These are phyloP conservation scores for Drosophila trichaetosa DNA, from an alignment of 2,888 invertebrate species.

Conservation along the genomic window DNA sequence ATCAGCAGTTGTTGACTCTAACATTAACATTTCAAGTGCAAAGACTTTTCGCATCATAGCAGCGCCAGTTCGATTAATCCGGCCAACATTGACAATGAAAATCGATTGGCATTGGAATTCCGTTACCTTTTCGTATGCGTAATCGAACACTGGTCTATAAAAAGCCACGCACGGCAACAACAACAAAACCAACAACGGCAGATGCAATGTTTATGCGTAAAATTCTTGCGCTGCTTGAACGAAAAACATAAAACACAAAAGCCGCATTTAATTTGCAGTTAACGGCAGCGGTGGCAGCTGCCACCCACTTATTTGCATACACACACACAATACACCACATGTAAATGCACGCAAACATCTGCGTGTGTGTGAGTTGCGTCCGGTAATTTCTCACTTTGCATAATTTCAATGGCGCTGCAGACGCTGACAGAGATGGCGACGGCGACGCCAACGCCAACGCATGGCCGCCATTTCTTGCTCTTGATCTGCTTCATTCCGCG, in stretches of 20 bases:
- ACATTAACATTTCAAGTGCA: slow-evolving; percentile 18
- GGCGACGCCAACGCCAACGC: slow-evolving; percentile 33
- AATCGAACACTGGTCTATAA: slow-evolving; percentile 52
- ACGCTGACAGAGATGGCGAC: slow-evolving; percentile 20
- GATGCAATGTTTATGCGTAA: slow-evolving; percentile 44
- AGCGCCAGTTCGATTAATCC: slow-evolving; percentile 62
- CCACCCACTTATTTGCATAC: slow-evolving; percentile 30
- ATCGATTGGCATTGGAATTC: slow-evolving; percentile 70
- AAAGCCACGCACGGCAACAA: slow-evolving; percentile 33
- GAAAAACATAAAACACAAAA: slow-evolving; percentile 16
- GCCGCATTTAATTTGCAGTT: slow-evolving; percentile 22
- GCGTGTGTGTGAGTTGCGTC: slow-evolving; percentile 18
- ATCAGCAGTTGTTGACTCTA: slow-evolving; percentile 25
- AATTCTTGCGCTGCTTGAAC: slow-evolving; percentile 22
- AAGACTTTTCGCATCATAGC: slow-evolving; percentile 26
- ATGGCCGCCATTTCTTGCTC: slow-evolving; percentile 68
- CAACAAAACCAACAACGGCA: slow-evolving; percentile 1
- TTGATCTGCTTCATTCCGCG: slow-evolving; percentile 57
- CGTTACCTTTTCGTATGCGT: slow-evolving; percentile 40
- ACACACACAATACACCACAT: slow-evolving; percentile 15
- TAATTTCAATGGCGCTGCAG: slow-evolving; percentile 65
- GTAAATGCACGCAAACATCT: slow-evolving; percentile 4
- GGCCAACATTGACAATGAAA: slow-evolving; percentile 58
- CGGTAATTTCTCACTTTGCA: slow-evolving; percentile 66
- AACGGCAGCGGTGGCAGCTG: slow-evolving; percentile 4